phyloP scores from a whole-genome alignment of 2,888 invertebrate genomes.

The Tetragnatha montana region DNA sequence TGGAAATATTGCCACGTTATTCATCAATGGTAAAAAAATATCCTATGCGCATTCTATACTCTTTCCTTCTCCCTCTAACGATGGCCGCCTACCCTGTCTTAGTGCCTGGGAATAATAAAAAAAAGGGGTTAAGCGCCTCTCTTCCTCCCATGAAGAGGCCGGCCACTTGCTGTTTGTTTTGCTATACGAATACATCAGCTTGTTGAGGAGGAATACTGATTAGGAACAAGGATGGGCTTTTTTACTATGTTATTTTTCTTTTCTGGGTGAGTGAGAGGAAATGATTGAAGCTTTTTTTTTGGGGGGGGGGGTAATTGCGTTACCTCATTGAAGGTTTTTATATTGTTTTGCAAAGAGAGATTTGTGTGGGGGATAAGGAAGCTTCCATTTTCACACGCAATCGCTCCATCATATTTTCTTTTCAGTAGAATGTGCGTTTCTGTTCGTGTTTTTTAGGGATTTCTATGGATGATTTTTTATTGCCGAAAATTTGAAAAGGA shows the following conservation, averaged over 20 bases:
- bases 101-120: background rate
- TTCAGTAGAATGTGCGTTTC: no score
- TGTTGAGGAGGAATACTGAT: background rate
- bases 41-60: background rate
- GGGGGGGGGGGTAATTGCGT: background rate
- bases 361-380: no score
- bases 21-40: no score
- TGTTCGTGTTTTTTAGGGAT: no score
- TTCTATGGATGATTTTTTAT: no score
- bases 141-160: background rate
- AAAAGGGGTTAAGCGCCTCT: background rate
- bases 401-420: no score
- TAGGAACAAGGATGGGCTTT: background rate
- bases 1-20: no score
- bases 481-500: no score
- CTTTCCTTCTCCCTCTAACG: background rate
- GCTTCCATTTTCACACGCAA: no score
- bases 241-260: background rate
- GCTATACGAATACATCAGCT: background rate
- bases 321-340: no score
- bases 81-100: background rate
- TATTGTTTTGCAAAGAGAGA: no score
- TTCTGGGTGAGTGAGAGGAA: background rate
- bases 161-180: background rate
- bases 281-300: slow-evolving; percentile 4